A percentile compares a stretch with the other conserved stretches of the same genome.
Evolutionary conservation across 1,140 invertebrate species (phyloP).

Genomic region (Maconellicoccus hirsutus): DNA sequence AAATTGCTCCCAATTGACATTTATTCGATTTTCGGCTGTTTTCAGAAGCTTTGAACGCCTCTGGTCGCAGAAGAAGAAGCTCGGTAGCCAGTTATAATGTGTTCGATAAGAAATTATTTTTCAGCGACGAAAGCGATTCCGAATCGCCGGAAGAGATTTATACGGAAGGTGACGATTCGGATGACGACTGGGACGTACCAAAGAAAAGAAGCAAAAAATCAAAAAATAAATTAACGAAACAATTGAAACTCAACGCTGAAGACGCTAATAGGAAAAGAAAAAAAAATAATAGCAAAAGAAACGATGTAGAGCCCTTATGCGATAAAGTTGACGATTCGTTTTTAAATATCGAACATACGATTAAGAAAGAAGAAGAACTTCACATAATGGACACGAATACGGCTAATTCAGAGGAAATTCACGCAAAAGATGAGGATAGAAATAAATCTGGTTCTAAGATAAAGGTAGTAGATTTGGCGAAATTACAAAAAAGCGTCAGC

Average conservation of each 20-base stretch:
- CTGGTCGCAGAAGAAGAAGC: background rate
- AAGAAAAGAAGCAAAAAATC: background rate
- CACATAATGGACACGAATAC: background rate
- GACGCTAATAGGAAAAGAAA: background rate
- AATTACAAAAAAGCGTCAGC: background rate
- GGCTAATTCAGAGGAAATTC: background rate
- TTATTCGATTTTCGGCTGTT: too few relatives aligned
- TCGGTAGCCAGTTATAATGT: background rate
- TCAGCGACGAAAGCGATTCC: background rate
- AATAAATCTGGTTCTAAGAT: background rate
- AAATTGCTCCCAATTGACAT: too few relatives aligned
- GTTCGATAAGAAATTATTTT: background rate
- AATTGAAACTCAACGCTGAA: background rate
- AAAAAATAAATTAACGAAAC: background rate
- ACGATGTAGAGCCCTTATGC: background rate
- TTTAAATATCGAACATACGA: background rate
- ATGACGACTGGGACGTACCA: conserved; percentile 1
- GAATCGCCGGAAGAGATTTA: background rate
- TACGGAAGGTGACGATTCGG: background rate
- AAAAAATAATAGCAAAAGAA: background rate
- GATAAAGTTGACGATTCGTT: too few relatives aligned
- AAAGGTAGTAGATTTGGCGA: background rate
- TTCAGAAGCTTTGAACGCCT: background rate
- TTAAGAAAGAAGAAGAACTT: background rate
- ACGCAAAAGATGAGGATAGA: background rate